phyloP scores from a whole-genome alignment of 2,113 vertebrate genomes.

The Donacobius atricapilla region DNA sequence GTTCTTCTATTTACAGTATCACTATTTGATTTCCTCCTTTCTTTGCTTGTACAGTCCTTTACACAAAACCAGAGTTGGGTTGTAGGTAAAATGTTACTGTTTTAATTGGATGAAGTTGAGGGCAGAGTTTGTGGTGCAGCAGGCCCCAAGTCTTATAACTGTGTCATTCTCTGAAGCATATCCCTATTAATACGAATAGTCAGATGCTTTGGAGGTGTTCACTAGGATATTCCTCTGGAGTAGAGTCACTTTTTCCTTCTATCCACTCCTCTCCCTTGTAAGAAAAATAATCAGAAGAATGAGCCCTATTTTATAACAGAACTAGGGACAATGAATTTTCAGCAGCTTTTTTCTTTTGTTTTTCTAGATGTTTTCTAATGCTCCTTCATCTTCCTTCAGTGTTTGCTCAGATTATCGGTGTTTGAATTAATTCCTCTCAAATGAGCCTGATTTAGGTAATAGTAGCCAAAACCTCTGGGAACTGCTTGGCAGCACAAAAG shows the following conservation, averaged over 20 bases:
- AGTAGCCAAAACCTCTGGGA: background rate
- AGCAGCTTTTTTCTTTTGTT: background rate
- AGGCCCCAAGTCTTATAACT: background rate
- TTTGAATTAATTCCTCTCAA: background rate
- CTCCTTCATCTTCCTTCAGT: background rate
- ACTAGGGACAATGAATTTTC: background rate
- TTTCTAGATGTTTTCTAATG: background rate
- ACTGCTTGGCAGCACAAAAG: background rate
- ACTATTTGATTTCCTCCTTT: background rate
- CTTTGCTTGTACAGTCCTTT: background rate
- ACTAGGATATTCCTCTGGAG: background rate
- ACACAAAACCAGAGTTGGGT: background rate
- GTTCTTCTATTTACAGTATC: background rate
- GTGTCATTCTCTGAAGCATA: background rate
- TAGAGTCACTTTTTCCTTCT: background rate
- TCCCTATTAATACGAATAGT: background rate
- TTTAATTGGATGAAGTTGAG: background rate
- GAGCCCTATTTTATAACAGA: background rate
- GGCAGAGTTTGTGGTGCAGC: background rate
- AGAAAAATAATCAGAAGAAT: background rate
- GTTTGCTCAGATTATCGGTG: background rate
- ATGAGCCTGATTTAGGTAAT: background rate
- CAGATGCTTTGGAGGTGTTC: background rate
- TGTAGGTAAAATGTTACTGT: background rate
- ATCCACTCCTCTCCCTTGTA: background rate